Evolutionary conservation across 2,113 vertebrate genomes (phyloP).

Genomic region (Catharus bicknelli): DNA sequence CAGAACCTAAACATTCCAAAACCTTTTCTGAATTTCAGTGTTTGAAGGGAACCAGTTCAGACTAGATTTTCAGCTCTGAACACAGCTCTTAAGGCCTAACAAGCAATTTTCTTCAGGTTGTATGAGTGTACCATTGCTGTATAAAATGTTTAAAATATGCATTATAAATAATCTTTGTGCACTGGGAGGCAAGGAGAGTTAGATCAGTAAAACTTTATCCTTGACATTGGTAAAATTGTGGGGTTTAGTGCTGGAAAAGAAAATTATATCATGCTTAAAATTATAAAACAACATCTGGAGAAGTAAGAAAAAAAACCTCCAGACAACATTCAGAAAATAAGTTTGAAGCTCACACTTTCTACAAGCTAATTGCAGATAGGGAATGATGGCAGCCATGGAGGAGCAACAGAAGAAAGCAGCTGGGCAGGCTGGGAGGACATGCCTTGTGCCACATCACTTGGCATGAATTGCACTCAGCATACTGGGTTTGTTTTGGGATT

Average conservation of each 20-base stretch:
- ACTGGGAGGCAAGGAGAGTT: not conserved
- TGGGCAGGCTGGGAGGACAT: not conserved
- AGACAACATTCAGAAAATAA: slow-evolving; percentile 28
- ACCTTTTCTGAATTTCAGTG: not conserved
- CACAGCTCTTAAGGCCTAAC: not conserved
- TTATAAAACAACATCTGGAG: not conserved
- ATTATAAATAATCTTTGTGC: not conserved
- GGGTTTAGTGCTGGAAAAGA: not conserved
- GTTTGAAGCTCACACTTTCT: slow-evolving; percentile 9
- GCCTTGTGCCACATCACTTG: slow-evolving; percentile 22
- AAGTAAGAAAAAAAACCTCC: not conserved
- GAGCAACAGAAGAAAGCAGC: slow-evolving; percentile 45
- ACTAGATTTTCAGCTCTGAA: not conserved
- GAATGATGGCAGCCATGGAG: slow-evolving; percentile 10
- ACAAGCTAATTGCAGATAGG: slow-evolving; percentile 32
- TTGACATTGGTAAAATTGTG: not conserved
- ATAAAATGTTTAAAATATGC: not conserved
- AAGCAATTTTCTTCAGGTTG: not conserved
- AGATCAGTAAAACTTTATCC: not conserved
- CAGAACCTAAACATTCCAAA: not conserved
- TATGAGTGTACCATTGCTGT: not conserved
- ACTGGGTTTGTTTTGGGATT: not conserved
- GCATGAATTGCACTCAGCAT: slow-evolving; percentile 29
- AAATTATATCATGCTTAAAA: not conserved
- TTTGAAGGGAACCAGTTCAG: not conserved